Conservation (phyloP, 2,113 vertebrate species). For the Loxodonta africana region DNA sequence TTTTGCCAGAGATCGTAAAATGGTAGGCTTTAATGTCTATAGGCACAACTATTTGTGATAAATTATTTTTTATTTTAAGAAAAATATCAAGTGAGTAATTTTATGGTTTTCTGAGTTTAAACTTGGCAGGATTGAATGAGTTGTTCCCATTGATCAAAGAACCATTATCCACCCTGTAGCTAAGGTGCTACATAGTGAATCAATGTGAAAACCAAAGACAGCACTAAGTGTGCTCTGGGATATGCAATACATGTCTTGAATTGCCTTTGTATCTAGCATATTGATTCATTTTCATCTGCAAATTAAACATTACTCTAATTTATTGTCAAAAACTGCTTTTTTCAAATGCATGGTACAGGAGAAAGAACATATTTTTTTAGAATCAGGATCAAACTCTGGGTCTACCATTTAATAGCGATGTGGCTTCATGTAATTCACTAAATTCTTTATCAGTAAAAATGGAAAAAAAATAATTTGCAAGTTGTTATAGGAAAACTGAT, state of each 20-base stretch:
- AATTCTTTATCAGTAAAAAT: neutral
- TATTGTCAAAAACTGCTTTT: neutral
- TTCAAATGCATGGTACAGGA: neutral
- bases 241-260: neutral
- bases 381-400: neutral
- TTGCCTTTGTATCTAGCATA: neutral
- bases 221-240: neutral
- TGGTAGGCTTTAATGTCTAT: constrained; percentile 62
- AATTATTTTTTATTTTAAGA: constrained; percentile 77
- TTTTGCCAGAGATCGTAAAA: constrained; percentile 78
- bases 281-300: constrained; percentile 32
- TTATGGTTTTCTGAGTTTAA: constrained; percentile 58
- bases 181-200: neutral
- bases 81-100: constrained; percentile 65
- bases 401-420: neutral
- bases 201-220: constrained; percentile 37
- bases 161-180: neutral
- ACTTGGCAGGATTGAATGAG: constrained; percentile 28
- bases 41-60: constrained; percentile 61
- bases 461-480: neutral
- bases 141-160: neutral
- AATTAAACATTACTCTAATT: constrained; percentile 15
- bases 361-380: neutral
- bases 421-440: neutral
- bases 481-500: neutral